Evolutionary conservation across 1,140 invertebrate genomes (phyloP).

Genomic region (Helicoverpa armigera): DNA sequence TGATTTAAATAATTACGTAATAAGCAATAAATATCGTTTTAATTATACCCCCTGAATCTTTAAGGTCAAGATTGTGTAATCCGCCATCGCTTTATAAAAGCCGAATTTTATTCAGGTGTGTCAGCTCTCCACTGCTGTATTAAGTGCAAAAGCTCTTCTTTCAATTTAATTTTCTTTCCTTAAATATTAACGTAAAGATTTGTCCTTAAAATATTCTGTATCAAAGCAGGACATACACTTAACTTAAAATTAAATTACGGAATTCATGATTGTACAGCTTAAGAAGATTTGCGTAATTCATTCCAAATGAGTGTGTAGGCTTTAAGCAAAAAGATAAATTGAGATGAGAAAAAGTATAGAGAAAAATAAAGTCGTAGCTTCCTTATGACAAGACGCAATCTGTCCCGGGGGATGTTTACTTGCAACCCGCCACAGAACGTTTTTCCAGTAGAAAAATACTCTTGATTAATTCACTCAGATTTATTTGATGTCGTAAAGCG

Average conservation of each 20-base stretch:
- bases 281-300: conserved; percentile 3
- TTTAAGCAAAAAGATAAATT: conserved; percentile 10
- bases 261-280: neutral
- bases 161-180: too few species aligned
- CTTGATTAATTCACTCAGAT: conserved; percentile 70
- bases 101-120: too few species aligned
- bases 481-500: conserved; percentile 55
- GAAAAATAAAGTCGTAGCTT: conserved; percentile 55
- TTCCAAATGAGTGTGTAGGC: neutral
- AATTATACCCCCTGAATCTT: too few species aligned
- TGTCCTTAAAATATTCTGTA: too few species aligned
- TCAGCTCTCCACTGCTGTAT: too few species aligned
- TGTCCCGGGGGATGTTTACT: conserved; percentile 63
- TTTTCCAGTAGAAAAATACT: conserved; percentile 63
- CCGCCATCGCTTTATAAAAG: too few species aligned
- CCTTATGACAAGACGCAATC: conserved; percentile 61
- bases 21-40: neutral
- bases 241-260: neutral
- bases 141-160: too few species aligned
- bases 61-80: too few species aligned
- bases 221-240: neutral
- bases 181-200: too few species aligned
- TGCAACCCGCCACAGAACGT: conserved; percentile 57
- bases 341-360: neutral
- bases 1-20: neutral